Evolutionary conservation across 2,797 vertebrate genomes (phyloP).

Genomic region (Perodicticus potto): DNA sequence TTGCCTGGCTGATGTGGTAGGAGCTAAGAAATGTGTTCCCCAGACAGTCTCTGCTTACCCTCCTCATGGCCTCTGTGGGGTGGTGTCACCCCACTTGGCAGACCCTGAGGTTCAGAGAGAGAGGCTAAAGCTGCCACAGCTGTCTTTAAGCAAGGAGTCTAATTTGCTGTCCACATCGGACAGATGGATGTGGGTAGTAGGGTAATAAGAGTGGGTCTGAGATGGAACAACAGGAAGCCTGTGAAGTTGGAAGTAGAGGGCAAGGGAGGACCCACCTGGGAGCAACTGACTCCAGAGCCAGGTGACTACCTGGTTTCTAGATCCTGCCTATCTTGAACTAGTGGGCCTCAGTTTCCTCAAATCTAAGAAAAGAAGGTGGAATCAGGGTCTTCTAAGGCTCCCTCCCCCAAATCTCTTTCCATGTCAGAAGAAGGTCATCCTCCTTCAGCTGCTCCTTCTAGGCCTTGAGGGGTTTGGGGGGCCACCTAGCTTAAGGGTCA

Average conservation of each 20-base stretch:
- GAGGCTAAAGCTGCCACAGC: rapidly evolving
- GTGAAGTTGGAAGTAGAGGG: too few relatives aligned
- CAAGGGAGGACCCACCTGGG: neutral
- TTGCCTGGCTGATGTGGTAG: rapidly evolving
- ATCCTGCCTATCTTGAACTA: neutral
- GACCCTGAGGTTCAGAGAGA: neutral
- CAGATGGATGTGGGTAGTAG: too few relatives aligned
- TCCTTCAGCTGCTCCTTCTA: neutral
- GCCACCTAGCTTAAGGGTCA: neutral
- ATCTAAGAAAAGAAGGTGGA: neutral
- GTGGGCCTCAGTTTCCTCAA: neutral
- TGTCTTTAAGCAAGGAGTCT: rapidly evolving
- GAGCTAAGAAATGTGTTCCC: rapidly evolving
- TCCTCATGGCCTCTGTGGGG: neutral
- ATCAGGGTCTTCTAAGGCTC: neutral
- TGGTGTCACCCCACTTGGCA: rapidly evolving
- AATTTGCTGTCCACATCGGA: too few relatives aligned
- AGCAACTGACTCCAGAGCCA: neutral
- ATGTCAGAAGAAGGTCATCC: too few relatives aligned
- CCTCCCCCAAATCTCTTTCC: neutral
- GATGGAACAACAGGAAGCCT: neutral
- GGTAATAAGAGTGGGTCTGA: neutral
- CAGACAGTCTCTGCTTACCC: neutral
- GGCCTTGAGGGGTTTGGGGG: neutral
- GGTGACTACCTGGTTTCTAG: neutral